phyloP scores from a whole-genome alignment of 2,113 vertebrate genomes.

The Lichenostomus cassidix region DNA sequence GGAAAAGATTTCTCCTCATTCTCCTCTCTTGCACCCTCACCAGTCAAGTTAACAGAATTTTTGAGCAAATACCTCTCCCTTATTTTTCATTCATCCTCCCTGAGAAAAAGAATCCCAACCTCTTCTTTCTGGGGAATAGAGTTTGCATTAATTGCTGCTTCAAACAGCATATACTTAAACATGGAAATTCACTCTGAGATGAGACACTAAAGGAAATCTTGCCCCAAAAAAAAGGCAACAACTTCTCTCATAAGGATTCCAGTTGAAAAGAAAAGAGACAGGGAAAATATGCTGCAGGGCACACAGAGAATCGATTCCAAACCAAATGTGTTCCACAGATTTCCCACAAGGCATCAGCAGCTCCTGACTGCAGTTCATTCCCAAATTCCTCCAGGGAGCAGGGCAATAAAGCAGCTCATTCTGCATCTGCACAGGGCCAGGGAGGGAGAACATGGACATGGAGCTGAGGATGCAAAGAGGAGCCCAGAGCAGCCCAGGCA shows the following conservation, averaged over 20 bases:
- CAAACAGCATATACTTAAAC: slow-evolving; percentile 51
- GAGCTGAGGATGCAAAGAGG: neutral
- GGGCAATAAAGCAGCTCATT: neutral
- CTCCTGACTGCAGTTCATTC: slow-evolving; percentile 41
- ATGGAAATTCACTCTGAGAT: slow-evolving; percentile 50
- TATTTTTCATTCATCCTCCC: neutral
- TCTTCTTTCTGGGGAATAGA: slow-evolving; percentile 14
- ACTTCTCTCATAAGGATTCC: slow-evolving; percentile 35
- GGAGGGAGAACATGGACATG: neutral
- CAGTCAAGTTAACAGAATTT: neutral
- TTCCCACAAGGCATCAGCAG: slow-evolving; percentile 34
- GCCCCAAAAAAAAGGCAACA: slow-evolving; percentile 5
- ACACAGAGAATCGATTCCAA: slow-evolving; percentile 43
- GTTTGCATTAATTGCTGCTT: slow-evolving; percentile 55
- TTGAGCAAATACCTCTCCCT: neutral
- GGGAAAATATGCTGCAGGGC: slow-evolving; percentile 31
- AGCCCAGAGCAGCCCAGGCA: neutral
- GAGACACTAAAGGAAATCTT: slow-evolving; percentile 40
- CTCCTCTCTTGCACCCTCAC: neutral
- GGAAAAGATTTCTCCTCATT: neutral
- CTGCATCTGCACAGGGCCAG: neutral
- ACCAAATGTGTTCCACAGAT: slow-evolving; percentile 34
- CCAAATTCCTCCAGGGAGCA: slow-evolving; percentile 9
- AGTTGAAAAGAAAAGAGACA: slow-evolving; percentile 17
- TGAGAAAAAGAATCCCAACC: neutral